A percentile compares a stretch with the other conserved stretches of the same genome.
phyloP scores from a whole-genome alignment of 92 coral and sea anemone species.

The Isaurus tuberculatus region DNA sequence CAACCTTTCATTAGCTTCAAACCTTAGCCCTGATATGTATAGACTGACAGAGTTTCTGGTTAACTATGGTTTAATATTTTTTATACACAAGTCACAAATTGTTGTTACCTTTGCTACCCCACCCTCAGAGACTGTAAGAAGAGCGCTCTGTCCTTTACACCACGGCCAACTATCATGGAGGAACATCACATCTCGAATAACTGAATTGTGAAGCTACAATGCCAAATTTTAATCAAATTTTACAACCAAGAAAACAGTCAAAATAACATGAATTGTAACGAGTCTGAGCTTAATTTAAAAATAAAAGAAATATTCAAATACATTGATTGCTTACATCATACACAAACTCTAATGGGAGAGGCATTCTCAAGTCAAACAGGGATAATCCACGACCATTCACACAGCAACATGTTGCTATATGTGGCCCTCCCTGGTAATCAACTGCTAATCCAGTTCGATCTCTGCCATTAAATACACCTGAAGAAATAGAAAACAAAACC shows the following conservation, averaged over 20 bases:
- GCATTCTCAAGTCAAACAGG: constrained; percentile 86
- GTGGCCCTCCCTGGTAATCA: constrained; percentile 71
- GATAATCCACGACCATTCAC: constrained; percentile 91
- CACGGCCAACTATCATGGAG: constrained; percentile 93
- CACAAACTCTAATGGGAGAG: constrained; percentile 77
- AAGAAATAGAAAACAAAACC: neutral
- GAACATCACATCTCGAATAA: constrained; percentile 85
- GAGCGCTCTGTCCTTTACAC: constrained; percentile 87
- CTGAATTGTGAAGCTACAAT: constrained; percentile 70
- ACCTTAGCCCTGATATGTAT: too few relatives aligned
- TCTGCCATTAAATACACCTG: constrained; percentile 87
- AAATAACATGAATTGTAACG: neutral
- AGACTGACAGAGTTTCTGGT: too few relatives aligned
- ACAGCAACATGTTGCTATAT: constrained; percentile 79
- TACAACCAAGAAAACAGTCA: neutral
- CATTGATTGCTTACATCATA: constrained; percentile 70
- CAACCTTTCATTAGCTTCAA: too few relatives aligned
- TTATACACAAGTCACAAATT: too few relatives aligned
- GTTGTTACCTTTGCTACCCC: constrained; percentile 81
- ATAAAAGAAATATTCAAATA: neutral
- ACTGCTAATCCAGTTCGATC: constrained; percentile 90
- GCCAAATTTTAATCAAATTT: neutral
- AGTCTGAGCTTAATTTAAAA: neutral
- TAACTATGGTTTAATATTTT: too few relatives aligned
- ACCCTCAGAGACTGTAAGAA: constrained; percentile 82